Conservation (phyloP, 2,113 vertebrate genomes). For the Myotis davidii region DNA sequence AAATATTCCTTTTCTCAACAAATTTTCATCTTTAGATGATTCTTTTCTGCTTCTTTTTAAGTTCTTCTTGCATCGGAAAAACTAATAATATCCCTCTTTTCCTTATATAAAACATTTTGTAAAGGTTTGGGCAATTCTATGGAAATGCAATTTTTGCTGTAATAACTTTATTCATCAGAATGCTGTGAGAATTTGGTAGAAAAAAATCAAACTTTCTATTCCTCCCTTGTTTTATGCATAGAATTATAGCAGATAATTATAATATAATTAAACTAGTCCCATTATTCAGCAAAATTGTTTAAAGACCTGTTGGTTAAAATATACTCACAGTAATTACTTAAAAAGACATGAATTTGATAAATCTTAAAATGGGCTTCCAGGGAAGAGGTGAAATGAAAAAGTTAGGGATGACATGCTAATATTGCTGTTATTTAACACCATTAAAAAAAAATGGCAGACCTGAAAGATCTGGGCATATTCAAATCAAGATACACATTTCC, state of each 20-base stretch:
- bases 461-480: constrained; percentile 16
- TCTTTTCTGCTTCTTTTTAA: neutral
- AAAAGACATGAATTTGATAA: constrained; percentile 2
- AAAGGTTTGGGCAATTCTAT: neutral
- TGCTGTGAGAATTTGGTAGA: neutral
- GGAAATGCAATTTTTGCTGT: constrained; percentile 4
- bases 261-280: constrained; percentile 33
- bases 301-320: constrained; percentile 36
- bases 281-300: neutral
- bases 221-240: neutral
- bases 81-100: neutral
- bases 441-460: neutral
- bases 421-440: constrained; percentile 23
- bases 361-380: neutral
- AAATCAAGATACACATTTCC: constrained; percentile 61
- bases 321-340: neutral
- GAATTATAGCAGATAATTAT: constrained; percentile 10
- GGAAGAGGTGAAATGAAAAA: constrained; percentile 45
- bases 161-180: constrained; percentile 2
- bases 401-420: neutral
- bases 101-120: constrained; percentile 13
- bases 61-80: neutral
- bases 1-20: neutral
- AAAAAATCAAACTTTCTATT: constrained; percentile 34
- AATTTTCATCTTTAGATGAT: neutral